A percentile compares a stretch with the other conserved stretches of the same genome.
Conservation (phyloP, 2,113 vertebrate genomes). For the Podarcis raffonei region DNA sequence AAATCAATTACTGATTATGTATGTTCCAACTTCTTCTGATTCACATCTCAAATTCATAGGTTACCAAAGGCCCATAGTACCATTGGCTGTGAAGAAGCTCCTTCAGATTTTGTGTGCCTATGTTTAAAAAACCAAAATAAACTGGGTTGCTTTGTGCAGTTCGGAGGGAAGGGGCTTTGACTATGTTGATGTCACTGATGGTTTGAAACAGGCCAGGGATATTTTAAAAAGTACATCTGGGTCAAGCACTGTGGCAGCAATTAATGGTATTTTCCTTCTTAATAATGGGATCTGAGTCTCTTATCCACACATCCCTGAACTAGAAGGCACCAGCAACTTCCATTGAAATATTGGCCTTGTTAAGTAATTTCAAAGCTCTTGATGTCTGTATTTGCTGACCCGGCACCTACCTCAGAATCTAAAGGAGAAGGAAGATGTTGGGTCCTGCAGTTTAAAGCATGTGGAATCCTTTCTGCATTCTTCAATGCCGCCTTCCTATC, state of each 20-base stretch:
- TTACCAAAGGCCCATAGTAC: neutral
- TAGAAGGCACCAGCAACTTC: neutral
- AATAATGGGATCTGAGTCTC: slow-evolving; percentile 23
- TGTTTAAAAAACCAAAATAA: neutral
- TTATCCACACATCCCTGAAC: neutral
- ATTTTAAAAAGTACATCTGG: neutral
- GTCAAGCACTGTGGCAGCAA: neutral
- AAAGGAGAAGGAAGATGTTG: neutral
- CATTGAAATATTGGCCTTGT: neutral
- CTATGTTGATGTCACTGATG: neutral
- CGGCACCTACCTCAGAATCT: neutral
- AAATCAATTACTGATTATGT: slow-evolving; percentile 25
- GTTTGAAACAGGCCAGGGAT: neutral
- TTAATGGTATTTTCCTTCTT: neutral
- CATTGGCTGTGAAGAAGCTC: neutral
- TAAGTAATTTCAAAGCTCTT: fast-evolving
- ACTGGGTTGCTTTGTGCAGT: too few relatives aligned
- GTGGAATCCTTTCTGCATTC: slow-evolving; percentile 21
- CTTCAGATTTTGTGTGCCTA: neutral
- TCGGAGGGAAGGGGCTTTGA: neutral
- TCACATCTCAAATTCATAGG: too few relatives aligned
- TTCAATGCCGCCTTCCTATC: neutral
- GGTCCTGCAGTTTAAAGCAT: neutral
- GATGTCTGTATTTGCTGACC: neutral
- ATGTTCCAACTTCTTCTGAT: slow-evolving; percentile 26